Percentiles rank a stretch among this genome's conserved stretches.
phyloP scores from a whole-genome alignment of 1,140 invertebrate species.

The Idris sp. region DNA sequence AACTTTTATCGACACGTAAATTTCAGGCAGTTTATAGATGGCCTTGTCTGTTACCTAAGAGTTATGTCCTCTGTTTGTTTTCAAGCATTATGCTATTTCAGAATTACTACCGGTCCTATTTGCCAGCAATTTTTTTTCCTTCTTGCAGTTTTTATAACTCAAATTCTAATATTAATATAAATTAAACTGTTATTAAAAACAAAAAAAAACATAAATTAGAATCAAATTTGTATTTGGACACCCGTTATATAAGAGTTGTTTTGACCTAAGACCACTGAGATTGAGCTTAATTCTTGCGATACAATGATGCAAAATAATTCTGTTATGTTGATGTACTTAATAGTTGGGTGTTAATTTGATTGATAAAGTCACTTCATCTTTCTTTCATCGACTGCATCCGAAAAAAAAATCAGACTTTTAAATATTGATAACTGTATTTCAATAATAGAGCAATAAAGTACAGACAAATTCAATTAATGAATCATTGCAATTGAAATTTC shows the following conservation, averaged over 20 bases:
- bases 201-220: no score
- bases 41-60: conserved; percentile 66
- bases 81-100: conserved; percentile 66
- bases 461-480: no score
- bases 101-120: conserved; percentile 40
- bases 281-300: conserved; percentile 30
- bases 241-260: conserved; percentile 23
- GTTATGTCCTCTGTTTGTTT: conserved; percentile 53
- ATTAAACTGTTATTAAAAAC: no score
- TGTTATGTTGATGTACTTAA: conserved; percentile 50
- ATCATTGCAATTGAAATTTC: no score
- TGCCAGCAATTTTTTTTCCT: conserved; percentile 39
- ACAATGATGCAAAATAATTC: conserved; percentile 25
- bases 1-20: conserved; percentile 27
- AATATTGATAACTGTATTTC: no score
- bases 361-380: conserved; percentile 38
- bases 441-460: no score
- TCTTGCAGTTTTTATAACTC: no score
- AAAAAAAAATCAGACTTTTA: no score
- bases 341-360: conserved; percentile 50
- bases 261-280: conserved; percentile 39
- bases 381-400: conserved; percentile 22
- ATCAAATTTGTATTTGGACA: no score
- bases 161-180: no score
- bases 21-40: conserved; percentile 51